Conservation (phyloP, 2,888 invertebrate genomes). For the Heliconius sara region DNA sequence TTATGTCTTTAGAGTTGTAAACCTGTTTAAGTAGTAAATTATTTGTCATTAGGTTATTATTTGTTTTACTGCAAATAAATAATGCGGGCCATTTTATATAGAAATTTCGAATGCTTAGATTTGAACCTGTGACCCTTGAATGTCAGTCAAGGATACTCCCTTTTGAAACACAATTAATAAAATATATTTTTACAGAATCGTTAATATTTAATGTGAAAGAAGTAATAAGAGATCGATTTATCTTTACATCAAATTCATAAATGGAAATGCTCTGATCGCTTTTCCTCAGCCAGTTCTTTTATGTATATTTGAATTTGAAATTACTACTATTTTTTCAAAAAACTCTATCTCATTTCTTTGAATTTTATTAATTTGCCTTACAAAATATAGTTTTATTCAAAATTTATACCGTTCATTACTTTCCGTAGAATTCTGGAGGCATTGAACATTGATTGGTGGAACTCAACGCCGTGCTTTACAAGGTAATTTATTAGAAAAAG, state of each 20-base stretch:
- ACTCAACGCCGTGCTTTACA: no score
- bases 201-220: background rate
- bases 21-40: no score
- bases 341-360: background rate
- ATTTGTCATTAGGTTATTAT: no score
- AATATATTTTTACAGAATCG: background rate
- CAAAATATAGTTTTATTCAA: background rate
- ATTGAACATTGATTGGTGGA: no score
- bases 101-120: background rate
- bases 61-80: background rate
- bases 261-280: background rate
- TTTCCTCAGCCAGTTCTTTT: constrained; percentile 11
- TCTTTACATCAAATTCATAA: constrained; percentile 9
- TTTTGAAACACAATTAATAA: background rate
- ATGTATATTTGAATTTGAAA: constrained; percentile 15
- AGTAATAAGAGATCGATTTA: constrained; percentile 9
- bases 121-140: background rate
- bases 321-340: background rate
- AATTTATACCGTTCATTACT: no score
- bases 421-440: no score
- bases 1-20: no score
- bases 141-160: background rate
- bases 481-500: no score
- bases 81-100: background rate
- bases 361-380: background rate